Evolutionary conservation across 2,888 invertebrate genomes (phyloP), one percentile per base, ranked within the genome.

Genomic region (Trichopoda pennipes): DNA sequence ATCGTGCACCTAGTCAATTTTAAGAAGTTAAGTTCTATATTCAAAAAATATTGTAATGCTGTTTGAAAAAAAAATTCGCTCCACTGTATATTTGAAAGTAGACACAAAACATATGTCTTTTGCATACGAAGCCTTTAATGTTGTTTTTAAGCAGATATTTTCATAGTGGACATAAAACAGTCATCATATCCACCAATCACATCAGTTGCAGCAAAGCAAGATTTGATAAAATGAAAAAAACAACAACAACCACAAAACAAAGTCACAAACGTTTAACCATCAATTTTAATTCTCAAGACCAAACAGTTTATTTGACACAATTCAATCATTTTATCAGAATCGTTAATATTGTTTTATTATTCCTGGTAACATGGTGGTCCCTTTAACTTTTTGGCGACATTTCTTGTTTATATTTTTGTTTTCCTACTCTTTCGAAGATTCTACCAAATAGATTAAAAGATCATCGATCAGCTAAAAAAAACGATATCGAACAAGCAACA

Each of bases 271-370:
- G 3, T 49, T 35, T 38, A 61, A 32, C 19, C 69, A 81, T 74
- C 78, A 81, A 82, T 82, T 82, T 76, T n/a, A 82, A 79, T 47
- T 19, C 38, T 55, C 35, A 47, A 49, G 61, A 58, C 47, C 35
- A 44, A 70, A 73, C 73, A 69, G 63, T 68, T 63, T 69, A 81
- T 78, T 81, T 79, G 82, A 82, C 82, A 82, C 82, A 82, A 82
- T 82, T 82, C 82, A 82, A 82, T 82, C 79, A 82, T 66, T 70
- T 64, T 61, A 42, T 58, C 58, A 63, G 55, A 68, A 75, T 61
- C 74, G 9, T 32, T 56, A 16, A 38, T 72, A 66, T 69, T 53
- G 42, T 56, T 73, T 69, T 69, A 63, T 51, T 61, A 79, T 82
- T 79, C 79, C 47, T 60, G 42, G 66, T 79, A 82, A 60, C 68